A percentile compares a stretch with the other conserved stretches of the same genome.
Evolutionary conservation across 2,113 vertebrate genomes (phyloP).

Genomic region (Plotosus lineatus): DNA sequence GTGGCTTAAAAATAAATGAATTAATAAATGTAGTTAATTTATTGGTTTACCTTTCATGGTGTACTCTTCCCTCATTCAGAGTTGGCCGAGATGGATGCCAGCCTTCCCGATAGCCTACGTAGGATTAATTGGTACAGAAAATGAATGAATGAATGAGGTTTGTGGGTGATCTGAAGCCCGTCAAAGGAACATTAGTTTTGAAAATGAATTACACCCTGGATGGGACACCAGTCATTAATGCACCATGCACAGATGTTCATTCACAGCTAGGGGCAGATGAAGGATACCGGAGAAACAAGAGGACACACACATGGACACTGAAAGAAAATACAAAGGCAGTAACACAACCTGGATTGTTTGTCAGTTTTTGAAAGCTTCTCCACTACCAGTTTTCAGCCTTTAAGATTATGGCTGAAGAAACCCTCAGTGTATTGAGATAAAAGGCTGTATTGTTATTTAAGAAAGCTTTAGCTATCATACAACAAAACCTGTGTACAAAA

Average conservation of each 20-base stretch:
- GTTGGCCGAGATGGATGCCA: no score
- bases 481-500: no score
- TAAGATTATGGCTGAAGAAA: not conserved
- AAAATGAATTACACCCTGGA: not conserved
- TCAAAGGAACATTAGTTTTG: not conserved
- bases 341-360: not conserved
- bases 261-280: not conserved
- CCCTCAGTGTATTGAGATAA: not conserved
- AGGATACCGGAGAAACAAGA: not conserved
- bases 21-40: no score
- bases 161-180: not conserved
- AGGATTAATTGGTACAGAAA: no score
- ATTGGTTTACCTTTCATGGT: no score
- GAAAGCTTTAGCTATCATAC: no score
- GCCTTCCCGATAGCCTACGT: no score
- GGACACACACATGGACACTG: not conserved
- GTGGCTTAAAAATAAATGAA: no score
- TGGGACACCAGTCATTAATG: not conserved
- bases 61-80: no score
- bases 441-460: no score
- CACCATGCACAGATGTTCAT: not conserved
- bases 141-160: no score
- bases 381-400: not conserved
- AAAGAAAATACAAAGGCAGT: not conserved
- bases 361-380: not conserved